A percentile compares a stretch with the other conserved stretches of the same genome.
Conservation (phyloP, 2,113 vertebrate species). For the Grus americana region DNA sequence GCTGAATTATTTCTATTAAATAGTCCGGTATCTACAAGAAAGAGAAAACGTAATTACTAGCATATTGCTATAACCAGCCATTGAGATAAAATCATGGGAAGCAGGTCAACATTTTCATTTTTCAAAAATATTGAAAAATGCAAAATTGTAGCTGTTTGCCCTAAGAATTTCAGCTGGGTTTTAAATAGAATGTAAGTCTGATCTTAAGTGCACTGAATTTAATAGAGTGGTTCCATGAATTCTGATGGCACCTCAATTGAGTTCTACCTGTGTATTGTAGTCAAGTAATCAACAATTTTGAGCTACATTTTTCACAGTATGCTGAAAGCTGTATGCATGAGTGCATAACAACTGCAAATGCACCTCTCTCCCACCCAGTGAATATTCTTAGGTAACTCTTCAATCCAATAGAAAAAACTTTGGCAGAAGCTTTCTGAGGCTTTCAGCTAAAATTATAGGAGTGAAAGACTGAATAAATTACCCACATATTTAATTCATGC, state of each 20-base stretch:
- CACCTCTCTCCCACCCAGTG: background rate
- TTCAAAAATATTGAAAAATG: background rate
- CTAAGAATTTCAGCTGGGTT: background rate
- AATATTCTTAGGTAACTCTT: background rate
- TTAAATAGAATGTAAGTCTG: background rate
- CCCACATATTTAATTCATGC: background rate
- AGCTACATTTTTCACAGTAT: background rate
- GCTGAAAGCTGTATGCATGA: background rate
- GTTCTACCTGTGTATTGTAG: background rate
- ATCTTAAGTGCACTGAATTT: background rate
- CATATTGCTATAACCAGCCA: background rate
- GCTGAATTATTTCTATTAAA: background rate
- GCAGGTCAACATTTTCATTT: background rate
- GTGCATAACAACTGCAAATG: background rate
- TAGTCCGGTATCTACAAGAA: background rate
- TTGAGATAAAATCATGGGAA: background rate
- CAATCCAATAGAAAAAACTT: background rate
- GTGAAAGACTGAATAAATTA: conserved; percentile 50
- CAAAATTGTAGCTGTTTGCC: background rate
- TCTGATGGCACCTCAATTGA: background rate
- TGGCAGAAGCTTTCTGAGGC: background rate
- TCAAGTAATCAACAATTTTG: background rate
- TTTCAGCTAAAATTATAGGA: conserved; percentile 29
- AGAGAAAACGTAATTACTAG: background rate
- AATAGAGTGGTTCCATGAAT: background rate